Base-by-base conservation (phyloP, 1,140 invertebrate genomes). In the Drosophila ohnishii region DNA sequence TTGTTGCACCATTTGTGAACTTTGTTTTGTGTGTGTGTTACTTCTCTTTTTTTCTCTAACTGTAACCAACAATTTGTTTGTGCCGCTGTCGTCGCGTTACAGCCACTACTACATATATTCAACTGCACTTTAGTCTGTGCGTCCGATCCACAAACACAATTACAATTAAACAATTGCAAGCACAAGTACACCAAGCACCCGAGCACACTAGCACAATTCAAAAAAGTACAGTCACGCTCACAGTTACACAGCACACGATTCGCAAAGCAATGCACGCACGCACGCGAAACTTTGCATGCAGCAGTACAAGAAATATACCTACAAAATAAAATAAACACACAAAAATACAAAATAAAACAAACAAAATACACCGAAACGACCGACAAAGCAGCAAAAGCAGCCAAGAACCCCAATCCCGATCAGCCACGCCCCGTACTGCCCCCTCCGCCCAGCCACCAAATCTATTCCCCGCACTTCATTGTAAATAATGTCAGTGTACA, bases 401-500 rank as follows among this genome's bases (percentile, higher is more conserved):
- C 80, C 80, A 83, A 75, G 61, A 63, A 40, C 51, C 78, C 48
- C 58, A 16, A 32, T 66, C 53, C 63, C 28, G 61, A 47, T 57
- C 30, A 61, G 47, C 57, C 59, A 60, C 37, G 45, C 61, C 53
- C 61, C 30, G 4, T 22, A 51, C 28, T 58, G 42, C 34, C 58
- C 71, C 35, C 16, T 47, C 30, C 37, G n/a, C 19, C 56, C 42
- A 11, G 16, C 48, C 57, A 32, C 59, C 57, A 58, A 76, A 44
- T 61, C 51, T 57, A 42, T 32, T 51, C 44, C 53, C 48, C 75
- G 71, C 78, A 82, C 71, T 70, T 86, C 79, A 87, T 79, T 86
- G 82, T 86, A 88, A 88, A 88, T 79, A 87, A 59, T 57, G 53
- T 74, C 66, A 78, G 50, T 82, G 80, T 64, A 66, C 72, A 65